phyloP scores from a whole-genome alignment of 92 coral and sea anemone genomes.

The Zoanthus solanderi region DNA sequence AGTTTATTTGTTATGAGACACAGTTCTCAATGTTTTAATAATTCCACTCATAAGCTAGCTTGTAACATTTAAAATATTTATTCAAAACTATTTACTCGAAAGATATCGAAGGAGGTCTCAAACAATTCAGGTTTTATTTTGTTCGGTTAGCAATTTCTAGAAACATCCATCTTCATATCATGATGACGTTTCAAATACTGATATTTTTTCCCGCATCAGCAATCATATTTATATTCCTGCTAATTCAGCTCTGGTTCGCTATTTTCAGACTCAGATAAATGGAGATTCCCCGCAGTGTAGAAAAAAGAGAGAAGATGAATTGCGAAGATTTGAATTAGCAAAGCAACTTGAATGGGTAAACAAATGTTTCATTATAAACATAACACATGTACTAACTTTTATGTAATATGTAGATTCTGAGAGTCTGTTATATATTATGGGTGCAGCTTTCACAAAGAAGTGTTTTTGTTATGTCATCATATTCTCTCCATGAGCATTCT shows the following conservation, averaged over 20 bases:
- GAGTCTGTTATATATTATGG: not conserved
- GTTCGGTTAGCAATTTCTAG: not conserved
- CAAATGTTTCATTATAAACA: not conserved
- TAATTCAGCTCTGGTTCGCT: not conserved
- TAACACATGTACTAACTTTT: not conserved
- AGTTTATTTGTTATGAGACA: not conserved
- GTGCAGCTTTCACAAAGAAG: not conserved
- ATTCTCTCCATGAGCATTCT: too few species aligned
- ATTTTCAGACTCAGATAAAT: constrained; percentile 44
- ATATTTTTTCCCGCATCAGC: not conserved
- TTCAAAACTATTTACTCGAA: not conserved
- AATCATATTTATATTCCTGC: not conserved
- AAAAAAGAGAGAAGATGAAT: constrained; percentile 68
- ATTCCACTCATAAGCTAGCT: not conserved
- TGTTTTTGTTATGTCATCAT: too few species aligned
- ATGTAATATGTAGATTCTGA: not conserved
- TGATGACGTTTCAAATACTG: constrained; percentile 32
- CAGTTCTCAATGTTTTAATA: constrained; percentile 5
- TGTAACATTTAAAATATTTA: constrained; percentile 28
- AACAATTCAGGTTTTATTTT: not conserved
- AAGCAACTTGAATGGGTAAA: constrained; percentile 85
- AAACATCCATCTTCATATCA: not conserved
- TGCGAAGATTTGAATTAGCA: constrained; percentile 72
- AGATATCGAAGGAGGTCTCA: not conserved
- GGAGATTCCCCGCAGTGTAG: constrained; percentile 62